Percentiles rank a stretch among this genome's conserved stretches.
Evolutionary conservation across 2,113 vertebrate genomes (phyloP).

Genomic region (Herpetotheres cachinnans): DNA sequence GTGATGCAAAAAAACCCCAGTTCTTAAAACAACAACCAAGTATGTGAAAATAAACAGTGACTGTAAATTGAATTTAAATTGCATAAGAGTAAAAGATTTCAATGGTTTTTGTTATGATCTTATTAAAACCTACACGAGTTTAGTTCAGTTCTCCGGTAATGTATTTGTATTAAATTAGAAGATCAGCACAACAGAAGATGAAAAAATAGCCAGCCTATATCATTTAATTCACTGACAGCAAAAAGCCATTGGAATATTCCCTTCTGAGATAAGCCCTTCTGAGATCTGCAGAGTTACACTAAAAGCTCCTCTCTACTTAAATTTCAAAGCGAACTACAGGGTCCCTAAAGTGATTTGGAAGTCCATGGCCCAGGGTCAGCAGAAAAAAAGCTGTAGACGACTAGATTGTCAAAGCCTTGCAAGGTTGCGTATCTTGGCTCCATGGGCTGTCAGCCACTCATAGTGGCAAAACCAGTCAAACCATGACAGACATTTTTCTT

Average conservation of each 20-base stretch:
- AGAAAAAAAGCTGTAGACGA: not conserved
- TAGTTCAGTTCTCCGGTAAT: slow-evolving; percentile 1
- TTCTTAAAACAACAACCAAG: slow-evolving; percentile 53
- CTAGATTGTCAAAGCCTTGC: not conserved
- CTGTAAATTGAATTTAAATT: slow-evolving; percentile 68
- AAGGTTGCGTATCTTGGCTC: not conserved
- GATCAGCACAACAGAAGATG: not conserved
- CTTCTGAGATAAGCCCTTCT: not conserved
- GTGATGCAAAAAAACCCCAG: not conserved
- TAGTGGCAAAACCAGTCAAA: not conserved
- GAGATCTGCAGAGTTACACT: not conserved
- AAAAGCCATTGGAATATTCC: not conserved
- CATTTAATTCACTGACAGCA: not conserved
- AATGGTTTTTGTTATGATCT: slow-evolving; percentile 21
- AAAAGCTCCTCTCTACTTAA: not conserved
- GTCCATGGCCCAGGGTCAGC: not conserved
- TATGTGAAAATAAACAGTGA: slow-evolving; percentile 65
- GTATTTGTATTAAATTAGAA: slow-evolving; percentile 13
- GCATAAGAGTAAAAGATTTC: slow-evolving; percentile 55
- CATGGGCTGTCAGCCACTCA: not conserved
- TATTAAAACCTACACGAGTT: slow-evolving; percentile 1
- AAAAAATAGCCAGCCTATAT: not conserved
- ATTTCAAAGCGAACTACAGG: slow-evolving; percentile 24
- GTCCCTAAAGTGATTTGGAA: not conserved
- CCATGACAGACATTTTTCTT: not conserved